phyloP scores from a whole-genome alignment of 2,113 vertebrate species.

The Dromiciops gliroides region DNA sequence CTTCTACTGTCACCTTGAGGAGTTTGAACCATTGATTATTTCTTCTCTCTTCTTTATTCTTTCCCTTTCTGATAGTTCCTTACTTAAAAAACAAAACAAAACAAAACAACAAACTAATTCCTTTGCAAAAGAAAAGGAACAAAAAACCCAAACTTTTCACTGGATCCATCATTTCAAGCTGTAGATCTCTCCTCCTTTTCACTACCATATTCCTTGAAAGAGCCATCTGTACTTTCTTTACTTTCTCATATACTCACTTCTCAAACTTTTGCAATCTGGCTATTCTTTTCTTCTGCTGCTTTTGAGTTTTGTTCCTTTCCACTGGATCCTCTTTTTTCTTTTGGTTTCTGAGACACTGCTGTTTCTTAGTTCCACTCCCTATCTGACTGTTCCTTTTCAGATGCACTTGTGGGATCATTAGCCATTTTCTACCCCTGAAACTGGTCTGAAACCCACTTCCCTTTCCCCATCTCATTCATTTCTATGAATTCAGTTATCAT shows the following conservation, averaged over 20 bases:
- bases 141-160: not conserved
- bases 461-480: not conserved
- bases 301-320: not conserved
- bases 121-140: not conserved
- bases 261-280: not conserved
- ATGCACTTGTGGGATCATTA: not conserved
- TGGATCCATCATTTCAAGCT: not conserved
- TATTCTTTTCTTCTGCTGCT: not conserved
- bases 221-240: not conserved
- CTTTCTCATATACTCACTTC: not conserved
- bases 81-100: not conserved
- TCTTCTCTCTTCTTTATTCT: not conserved
- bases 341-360: not conserved
- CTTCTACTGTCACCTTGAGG: not conserved
- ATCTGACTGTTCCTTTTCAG: not conserved
- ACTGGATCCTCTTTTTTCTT: not conserved
- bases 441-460: not conserved
- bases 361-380: not conserved
- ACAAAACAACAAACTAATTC: too few species aligned
- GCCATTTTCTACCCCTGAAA: not conserved
- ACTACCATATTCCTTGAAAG: not conserved
- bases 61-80: not conserved
- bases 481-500: not conserved
- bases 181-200: not conserved
- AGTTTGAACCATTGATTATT: not conserved